phyloP scores from a whole-genome alignment of 2,888 invertebrate genomes.

The Chouioia cunea region DNA sequence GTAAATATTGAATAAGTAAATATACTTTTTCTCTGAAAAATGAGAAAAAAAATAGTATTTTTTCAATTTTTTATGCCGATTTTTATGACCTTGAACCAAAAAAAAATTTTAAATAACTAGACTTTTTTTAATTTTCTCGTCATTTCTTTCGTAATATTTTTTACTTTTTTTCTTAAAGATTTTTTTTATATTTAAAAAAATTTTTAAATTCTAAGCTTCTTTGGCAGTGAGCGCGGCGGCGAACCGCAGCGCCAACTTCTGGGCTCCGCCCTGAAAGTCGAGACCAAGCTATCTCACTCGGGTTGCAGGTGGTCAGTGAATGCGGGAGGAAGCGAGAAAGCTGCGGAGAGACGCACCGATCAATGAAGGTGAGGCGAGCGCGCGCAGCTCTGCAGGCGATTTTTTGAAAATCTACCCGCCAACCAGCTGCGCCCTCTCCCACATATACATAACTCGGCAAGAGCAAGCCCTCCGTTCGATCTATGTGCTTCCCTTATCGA shows the following conservation, averaged over 20 bases:
- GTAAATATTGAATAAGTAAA: conserved; percentile 18
- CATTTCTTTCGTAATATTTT: conserved; percentile 43
- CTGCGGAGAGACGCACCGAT: conserved; percentile 53
- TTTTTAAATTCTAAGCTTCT: conserved; percentile 49
- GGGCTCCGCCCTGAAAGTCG: conserved; percentile 65
- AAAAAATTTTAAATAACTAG: too few species aligned
- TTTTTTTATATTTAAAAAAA: conserved; percentile 39
- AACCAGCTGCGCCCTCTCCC: conserved; percentile 57
- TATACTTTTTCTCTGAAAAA: neutral
- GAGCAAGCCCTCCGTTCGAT: conserved; percentile 36
- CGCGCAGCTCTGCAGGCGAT: conserved; percentile 63
- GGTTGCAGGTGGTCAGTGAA: neutral
- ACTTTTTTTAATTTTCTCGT: too few species aligned
- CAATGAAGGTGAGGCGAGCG: conserved; percentile 67
- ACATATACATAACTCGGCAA: conserved; percentile 4
- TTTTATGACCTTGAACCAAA: too few species aligned
- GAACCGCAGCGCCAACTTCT: conserved; percentile 53
- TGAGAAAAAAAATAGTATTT: conserved; percentile 8
- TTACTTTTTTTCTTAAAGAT: conserved; percentile 39
- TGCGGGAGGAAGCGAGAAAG: conserved; percentile 28
- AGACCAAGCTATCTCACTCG: conserved; percentile 53
- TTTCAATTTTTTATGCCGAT: conserved; percentile 31
- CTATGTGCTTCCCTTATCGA: conserved; percentile 8
- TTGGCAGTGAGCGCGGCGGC: conserved; percentile 11
- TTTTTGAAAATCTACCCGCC: conserved; percentile 67